Base-by-base conservation (phyloP, 2,888 invertebrate species). In the Cryptops parisi region DNA sequence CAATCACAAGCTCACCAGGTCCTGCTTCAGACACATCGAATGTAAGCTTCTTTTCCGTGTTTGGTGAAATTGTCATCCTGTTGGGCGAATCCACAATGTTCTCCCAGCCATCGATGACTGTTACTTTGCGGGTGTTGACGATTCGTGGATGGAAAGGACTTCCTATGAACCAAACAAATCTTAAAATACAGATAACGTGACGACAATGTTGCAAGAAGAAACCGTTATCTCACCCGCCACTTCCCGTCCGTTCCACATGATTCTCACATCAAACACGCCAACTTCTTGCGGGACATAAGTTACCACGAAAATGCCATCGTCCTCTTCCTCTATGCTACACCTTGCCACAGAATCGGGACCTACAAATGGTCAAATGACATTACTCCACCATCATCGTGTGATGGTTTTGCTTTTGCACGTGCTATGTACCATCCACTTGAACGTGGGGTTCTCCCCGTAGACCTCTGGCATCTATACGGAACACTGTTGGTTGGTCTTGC, bases 11-110 rank as follows among this genome's bases (percentile, higher is more conserved):
- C 33, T 33, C 33, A 55, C 93, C 93, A 2, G 93, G 91, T 0
- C 94, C 96, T 0, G 91, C 93, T 64, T 84, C 84, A 44, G 82
- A 79, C 0, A 84, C 80, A 66, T 96, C 93, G 60, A 96, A 84
- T 1, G 86, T 81, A 21, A 96, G 64, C 56, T 65, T 65, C 57
- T 71, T 72, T 57, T 70, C 70, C 61, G 74, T 71, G 4, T 70
- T 70, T 25, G 72, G 67, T 9, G 65, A 64, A 43, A 76, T 67
- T 46, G 67, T 66, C 33, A 76, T 64, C n/a, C 69, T 61, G 55
- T 71, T 69, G 41, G 70, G 75, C 54, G 80, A 79, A 67, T 90
- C 88, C 59, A 83, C 71, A 53, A 82, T 73, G 25, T 84, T 79
- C 47, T 84, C 81, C 89, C 91, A 91, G 0, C 93, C 94, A 3